Evolutionary conservation across 2,113 vertebrate genomes (phyloP), one percentile per base, ranked within the genome.

Genomic region (Ranitomeya imitator): DNA sequence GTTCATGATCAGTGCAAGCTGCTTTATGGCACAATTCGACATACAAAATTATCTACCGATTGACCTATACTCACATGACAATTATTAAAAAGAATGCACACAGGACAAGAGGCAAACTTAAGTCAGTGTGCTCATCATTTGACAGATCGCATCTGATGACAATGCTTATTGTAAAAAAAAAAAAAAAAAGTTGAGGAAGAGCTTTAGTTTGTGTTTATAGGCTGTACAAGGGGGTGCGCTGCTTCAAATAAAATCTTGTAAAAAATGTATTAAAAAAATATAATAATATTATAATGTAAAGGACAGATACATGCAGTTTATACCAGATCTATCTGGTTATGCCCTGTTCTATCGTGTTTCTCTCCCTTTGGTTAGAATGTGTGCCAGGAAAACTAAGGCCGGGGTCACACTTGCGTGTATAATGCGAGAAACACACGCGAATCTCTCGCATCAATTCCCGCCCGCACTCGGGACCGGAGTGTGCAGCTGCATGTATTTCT

Each of bases 11-110:
- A 86, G 85, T 77, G 71, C 71, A 79, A 78, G 45, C 77, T 87
- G 86, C 77, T 80, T 87, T 87, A 81, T 80, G 78, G 86, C 79
- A 89, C 82, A 89, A 65, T 89, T 88, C 15, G 55, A 79, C 81
- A 57, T 61, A 84, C 51, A 85, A 45, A 54, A 26, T 77, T 74
- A 78, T 77, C 23, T 54, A 67, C 57, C 54, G 81, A 77, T 69
- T 45, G 61, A 79, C 77, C 59, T 31, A 51, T 84, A 55, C 79
- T 74, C 86, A 74, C 87, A 65, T 37, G 81, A 88, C 80, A 83
- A 77, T 60, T 51, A 87, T 14, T 73, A 88, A 18, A 45, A 57
- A 60, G 9, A 82, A 87, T 78, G 87, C 74, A 79, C 76, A 89
- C 60, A 71, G 71, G 76, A 73, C 51, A 51, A 84, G 63, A 88